phyloP scores from a whole-genome alignment of 2,888 invertebrate genomes.

The Drosophila sordidula region DNA sequence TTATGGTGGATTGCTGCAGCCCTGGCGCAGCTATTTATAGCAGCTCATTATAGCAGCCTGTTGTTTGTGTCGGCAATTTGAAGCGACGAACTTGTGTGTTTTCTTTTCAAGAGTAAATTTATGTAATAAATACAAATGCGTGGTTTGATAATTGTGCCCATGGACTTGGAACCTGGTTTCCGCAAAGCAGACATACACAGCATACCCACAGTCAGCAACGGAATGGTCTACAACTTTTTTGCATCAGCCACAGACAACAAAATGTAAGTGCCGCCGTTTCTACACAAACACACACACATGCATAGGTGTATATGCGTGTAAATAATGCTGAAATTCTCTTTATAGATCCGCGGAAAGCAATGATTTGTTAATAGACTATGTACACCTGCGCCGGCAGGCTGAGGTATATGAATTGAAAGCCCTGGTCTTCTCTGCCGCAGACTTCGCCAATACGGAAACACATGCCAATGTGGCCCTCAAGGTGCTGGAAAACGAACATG shows the following conservation, averaged over 20 bases:
- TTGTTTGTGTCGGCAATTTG: conserved; percentile 2
- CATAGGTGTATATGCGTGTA: neutral
- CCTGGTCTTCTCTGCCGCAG: conserved; percentile 74
- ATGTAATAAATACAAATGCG: conserved; percentile 42
- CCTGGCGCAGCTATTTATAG: conserved; percentile 48
- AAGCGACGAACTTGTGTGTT: neutral
- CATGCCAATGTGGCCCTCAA: conserved; percentile 75
- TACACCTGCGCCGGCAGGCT: conserved; percentile 76
- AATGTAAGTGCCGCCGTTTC: conserved; percentile 42
- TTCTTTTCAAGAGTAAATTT: conserved; percentile 4
- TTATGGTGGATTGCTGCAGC: conserved; percentile 13
- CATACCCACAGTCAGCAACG: conserved; percentile 77
- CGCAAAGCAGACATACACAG: conserved; percentile 82
- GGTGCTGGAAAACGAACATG: conserved; percentile 65
- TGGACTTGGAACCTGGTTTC: conserved; percentile 83
- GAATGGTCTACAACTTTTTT: conserved; percentile 81
- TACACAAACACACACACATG: neutral
- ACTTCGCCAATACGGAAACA: conserved; percentile 67
- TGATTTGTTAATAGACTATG: conserved; percentile 82
- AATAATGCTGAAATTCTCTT: neutral
- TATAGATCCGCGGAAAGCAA: conserved; percentile 54
- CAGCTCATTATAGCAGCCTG: conserved; percentile 12
- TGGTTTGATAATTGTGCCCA: conserved; percentile 67
- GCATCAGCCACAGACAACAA: conserved; percentile 49
- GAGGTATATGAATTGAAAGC: conserved; percentile 77